A percentile compares a stretch with the other conserved stretches of the same genome.
Evolutionary conservation across 2,797 vertebrate species (phyloP).

Genomic region (Siniperca scherzeri): DNA sequence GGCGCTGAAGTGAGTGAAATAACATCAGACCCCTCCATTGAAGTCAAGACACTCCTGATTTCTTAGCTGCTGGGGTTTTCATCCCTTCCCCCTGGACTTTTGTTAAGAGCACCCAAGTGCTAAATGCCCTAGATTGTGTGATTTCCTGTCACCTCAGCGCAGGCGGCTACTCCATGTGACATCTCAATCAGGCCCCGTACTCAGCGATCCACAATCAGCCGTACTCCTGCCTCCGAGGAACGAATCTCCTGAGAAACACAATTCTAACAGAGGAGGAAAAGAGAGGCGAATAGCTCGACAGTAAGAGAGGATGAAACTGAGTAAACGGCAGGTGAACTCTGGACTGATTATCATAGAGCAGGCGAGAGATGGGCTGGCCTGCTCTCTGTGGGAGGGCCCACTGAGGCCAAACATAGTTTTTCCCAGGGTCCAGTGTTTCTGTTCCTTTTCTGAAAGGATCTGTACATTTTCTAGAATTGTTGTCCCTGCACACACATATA

Average conservation of each 20-base stretch:
- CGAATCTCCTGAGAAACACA: slow-evolving; percentile 22
- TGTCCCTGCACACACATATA: slow-evolving; percentile 7
- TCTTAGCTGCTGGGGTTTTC: slow-evolving; percentile 12
- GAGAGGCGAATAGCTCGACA: slow-evolving; percentile 38
- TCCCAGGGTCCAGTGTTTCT: slow-evolving; percentile 54
- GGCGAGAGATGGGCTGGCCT: slow-evolving; percentile 57
- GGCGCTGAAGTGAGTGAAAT: not conserved
- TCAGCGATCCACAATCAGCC: slow-evolving; percentile 48
- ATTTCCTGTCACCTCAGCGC: slow-evolving; percentile 59
- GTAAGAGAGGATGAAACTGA: slow-evolving; percentile 35
- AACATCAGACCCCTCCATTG: slow-evolving; percentile 1
- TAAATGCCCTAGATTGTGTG: slow-evolving; percentile 35
- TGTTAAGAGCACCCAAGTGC: slow-evolving; percentile 11
- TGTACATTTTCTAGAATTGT: slow-evolving; percentile 20
- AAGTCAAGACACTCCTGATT: slow-evolving; percentile 45
- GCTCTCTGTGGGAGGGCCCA: slow-evolving; percentile 71
- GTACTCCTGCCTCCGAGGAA: slow-evolving; percentile 30
- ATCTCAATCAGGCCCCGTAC: slow-evolving; percentile 34
- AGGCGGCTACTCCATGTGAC: slow-evolving; percentile 44
- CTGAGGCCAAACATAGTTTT: slow-evolving; percentile 51
- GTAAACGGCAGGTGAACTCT: slow-evolving; percentile 79
- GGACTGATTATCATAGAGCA: slow-evolving; percentile 71
- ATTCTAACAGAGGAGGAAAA: not conserved
- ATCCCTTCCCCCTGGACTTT: slow-evolving; percentile 25
- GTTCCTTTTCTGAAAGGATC: slow-evolving; percentile 43